These are phyloP conservation scores for Salminus brasiliensis DNA, from an alignment of 2,113 vertebrate species.

Conservation along the genomic window DNA sequence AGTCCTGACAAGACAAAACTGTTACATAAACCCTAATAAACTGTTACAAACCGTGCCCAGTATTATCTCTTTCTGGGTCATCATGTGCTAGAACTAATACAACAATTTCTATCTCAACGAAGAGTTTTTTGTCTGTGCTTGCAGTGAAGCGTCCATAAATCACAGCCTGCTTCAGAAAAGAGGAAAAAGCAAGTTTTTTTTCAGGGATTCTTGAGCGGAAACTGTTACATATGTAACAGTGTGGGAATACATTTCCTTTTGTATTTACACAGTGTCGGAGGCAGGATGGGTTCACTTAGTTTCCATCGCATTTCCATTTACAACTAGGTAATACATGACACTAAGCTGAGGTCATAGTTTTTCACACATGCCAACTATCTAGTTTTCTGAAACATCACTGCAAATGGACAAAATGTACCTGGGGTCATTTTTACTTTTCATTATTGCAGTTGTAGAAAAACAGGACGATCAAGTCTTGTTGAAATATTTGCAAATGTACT, in stretches of 20 bases:
- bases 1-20: neutral
- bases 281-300: too few species aligned
- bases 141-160: neutral
- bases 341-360: neutral
- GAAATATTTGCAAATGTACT: neutral
- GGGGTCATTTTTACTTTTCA: neutral
- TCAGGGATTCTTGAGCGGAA: neutral
- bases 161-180: neutral
- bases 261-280: neutral
- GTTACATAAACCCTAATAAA: neutral
- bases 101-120: conserved; percentile 20
- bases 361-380: neutral
- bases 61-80: neutral
- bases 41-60: neutral
- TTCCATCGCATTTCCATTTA: neutral
- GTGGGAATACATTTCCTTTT: neutral
- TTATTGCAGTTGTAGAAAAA: neutral
- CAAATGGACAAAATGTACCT: neutral
- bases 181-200: neutral
- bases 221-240: neutral
- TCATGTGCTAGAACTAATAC: neutral
- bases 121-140: neutral
- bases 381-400: neutral
- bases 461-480: neutral
- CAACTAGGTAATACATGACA: neutral